phyloP scores from a whole-genome alignment of 92 coral and sea anemone genomes.

The Heteractis magnifica region DNA sequence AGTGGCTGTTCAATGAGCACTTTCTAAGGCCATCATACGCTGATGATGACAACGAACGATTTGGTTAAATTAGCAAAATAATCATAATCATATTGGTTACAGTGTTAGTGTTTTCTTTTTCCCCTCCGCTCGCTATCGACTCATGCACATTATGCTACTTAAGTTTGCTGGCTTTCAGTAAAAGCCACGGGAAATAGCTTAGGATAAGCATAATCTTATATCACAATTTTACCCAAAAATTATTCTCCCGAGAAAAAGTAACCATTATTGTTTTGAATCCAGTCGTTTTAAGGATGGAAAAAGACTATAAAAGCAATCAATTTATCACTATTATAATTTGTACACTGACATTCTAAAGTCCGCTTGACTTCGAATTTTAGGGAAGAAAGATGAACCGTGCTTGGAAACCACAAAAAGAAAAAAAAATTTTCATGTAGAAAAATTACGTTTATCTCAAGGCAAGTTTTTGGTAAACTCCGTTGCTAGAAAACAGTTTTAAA shows the following conservation, averaged over 20 bases:
- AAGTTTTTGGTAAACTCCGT: no score
- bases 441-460: no score
- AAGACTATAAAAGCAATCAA: background rate
- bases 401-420: no score
- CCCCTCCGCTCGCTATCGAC: background rate
- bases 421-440: no score
- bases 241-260: background rate
- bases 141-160: background rate
- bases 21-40: background rate
- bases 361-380: no score
- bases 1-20: background rate
- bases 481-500: no score
- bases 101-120: background rate
- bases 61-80: background rate
- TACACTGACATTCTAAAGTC: no score
- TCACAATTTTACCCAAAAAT: background rate
- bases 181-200: background rate
- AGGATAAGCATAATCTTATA: background rate
- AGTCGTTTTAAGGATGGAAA: background rate
- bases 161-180: background rate
- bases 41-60: background rate
- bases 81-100: background rate
- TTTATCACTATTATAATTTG: no score
- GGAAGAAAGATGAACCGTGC: no score
- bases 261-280: background rate